phyloP scores from a whole-genome alignment of 2,797 vertebrate species.

The Scleropages formosus region DNA sequence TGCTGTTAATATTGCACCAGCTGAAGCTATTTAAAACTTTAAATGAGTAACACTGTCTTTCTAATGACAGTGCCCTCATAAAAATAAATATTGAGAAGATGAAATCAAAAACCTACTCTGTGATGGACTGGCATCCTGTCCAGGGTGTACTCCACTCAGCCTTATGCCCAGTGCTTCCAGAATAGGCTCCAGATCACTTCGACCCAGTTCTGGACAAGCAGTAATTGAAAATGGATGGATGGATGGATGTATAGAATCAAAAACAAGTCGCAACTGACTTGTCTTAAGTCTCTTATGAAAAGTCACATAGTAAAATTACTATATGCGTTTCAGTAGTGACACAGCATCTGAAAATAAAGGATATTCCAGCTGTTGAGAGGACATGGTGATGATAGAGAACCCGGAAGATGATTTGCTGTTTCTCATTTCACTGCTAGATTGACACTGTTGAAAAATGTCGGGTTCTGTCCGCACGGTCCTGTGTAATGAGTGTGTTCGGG shows the following conservation, averaged over 20 bases:
- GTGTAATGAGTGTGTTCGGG: too few species aligned
- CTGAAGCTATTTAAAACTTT: not conserved
- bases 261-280: not conserved
- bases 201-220: too few species aligned
- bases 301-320: not conserved
- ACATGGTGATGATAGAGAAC: not conserved
- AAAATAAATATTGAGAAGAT: not conserved
- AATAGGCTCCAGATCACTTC: too few species aligned
- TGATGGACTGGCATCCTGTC: too few species aligned
- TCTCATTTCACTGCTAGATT: not conserved
- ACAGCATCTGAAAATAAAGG: not conserved
- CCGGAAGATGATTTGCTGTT: not conserved
- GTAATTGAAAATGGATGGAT: too few species aligned
- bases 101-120: too few species aligned
- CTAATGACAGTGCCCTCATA: not conserved
- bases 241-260: too few species aligned
- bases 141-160: too few species aligned
- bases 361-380: not conserved
- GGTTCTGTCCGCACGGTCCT: not conserved
- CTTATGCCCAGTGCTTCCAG: too few species aligned
- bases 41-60: not conserved
- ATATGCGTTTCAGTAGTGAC: too few species aligned
- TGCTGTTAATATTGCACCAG: not conserved
- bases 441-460: not conserved
- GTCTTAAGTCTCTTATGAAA: constrained; percentile 1